Base-by-base conservation (phyloP, 2,888 invertebrate genomes). In the Dicyrtomina minuta region DNA sequence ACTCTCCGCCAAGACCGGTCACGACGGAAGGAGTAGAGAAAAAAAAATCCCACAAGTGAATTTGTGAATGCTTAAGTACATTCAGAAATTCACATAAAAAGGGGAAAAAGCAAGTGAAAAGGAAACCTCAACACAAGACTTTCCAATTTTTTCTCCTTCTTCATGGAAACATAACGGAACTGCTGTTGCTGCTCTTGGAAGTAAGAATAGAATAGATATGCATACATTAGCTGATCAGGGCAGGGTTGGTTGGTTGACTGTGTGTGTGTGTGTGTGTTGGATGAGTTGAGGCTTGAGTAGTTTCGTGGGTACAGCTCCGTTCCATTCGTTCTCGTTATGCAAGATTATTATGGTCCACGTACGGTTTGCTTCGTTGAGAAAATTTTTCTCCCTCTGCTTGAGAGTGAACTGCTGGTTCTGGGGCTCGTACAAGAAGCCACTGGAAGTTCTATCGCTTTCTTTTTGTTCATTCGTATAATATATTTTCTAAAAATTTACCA, bases 111-210 rank as follows among this genome's bases (percentile, higher is more conserved):
- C 33, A 41, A 64, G 27, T 49, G 64, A 51, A 49, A 53, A 15
- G 46, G 58, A 66, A 58, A 56, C 59, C 60, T 60, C 51, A 60
- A 60, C 60, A 20, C 51, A 24, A 15, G 46, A n/a, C 59, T 49
- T 61, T 62, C 49, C 46, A 58, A 46, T 17, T n/a, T 20, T 46
- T 33, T 33, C 3, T 33, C 33, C 33, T 33, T 3, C 4, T 33
- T 33, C 4, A 33, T 5, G 33, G 33, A 8, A 33, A 33, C 4
- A 33, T 33, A 33, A 8, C 33, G 33, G 33, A 33, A 33, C 33
- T 33, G 33, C 33, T 33, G 33, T 33, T 33, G 33, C 33, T 33
- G 33, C 33, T 33, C 4, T 33, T 3, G n/a, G n/a, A n/a, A n/a
- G n/a, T n/a, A n/a, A n/a, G 33, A 33, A 8, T 3, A 33, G 33